These are phyloP conservation scores for Epinotia ramella DNA, from an alignment of 2,888 invertebrate genomes.

Conservation along the genomic window DNA sequence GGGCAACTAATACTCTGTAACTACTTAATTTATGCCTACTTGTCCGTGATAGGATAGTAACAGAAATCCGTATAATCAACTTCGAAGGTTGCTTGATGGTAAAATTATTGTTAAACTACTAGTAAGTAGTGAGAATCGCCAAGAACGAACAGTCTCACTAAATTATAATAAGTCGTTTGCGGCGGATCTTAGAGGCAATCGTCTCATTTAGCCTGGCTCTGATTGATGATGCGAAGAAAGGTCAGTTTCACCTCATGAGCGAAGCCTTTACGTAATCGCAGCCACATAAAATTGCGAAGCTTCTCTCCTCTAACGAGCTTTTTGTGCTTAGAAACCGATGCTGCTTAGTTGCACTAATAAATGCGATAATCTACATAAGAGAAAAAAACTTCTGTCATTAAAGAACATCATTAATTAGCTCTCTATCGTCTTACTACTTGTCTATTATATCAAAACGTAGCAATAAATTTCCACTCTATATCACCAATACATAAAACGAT, in stretches of 20 bases:
- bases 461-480: no score
- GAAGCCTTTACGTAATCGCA: conserved; percentile 47
- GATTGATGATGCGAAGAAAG: conserved; percentile 66
- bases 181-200: conserved; percentile 49
- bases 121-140: not conserved
- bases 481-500: no score
- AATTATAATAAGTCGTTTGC: conserved; percentile 14
- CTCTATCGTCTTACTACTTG: not conserved
- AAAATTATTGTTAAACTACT: not conserved
- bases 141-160: not conserved
- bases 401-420: conserved; percentile 3
- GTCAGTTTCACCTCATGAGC: conserved; percentile 52
- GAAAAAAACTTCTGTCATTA: not conserved
- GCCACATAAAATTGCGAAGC: conserved; percentile 50
- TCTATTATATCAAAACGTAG: not conserved
- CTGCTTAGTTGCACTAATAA: conserved; percentile 26
- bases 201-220: conserved; percentile 47
- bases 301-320: conserved; percentile 40
- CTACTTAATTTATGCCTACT: no score
- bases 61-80: no score
- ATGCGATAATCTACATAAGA: conserved; percentile 9
- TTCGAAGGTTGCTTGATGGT: not conserved
- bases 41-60: no score
- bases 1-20: no score
- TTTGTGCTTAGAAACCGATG: conserved; percentile 30